Evolutionary conservation across 2,888 invertebrate species (phyloP).

Genomic region (Polyommatus icarus): DNA sequence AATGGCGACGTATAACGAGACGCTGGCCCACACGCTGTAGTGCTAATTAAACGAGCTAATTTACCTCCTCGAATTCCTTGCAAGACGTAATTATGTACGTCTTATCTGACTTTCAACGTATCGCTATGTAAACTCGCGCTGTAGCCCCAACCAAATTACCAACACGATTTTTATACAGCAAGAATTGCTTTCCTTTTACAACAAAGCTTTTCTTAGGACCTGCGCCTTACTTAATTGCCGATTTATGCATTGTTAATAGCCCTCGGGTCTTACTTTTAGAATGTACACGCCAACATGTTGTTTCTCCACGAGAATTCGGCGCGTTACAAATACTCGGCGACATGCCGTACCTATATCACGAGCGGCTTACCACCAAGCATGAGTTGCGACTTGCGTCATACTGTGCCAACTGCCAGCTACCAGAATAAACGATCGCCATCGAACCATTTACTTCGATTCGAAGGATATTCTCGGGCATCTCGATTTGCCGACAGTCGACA

Average conservation of each 20-base stretch:
- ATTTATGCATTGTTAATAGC: not conserved
- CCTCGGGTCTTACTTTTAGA: slow-evolving; percentile 64
- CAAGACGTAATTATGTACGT: not conserved
- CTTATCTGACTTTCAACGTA: not conserved
- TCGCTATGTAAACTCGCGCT: slow-evolving; percentile 3
- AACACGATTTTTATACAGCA: not conserved
- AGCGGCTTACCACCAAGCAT: slow-evolving; percentile 8
- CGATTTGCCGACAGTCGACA: not conserved
- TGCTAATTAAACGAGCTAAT: slow-evolving; percentile 7
- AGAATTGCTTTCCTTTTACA: not conserved
- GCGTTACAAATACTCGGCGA: slow-evolving; percentile 14
- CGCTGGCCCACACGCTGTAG: not conserved
- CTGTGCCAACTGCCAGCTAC: not conserved
- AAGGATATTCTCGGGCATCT: not conserved
- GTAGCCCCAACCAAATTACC: not conserved
- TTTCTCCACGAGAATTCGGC: slow-evolving; percentile 47
- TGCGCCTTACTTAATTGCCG: not conserved
- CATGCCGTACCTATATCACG: slow-evolving; percentile 24
- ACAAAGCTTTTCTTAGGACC: not conserved
- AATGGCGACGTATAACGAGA: slow-evolving; percentile 1
- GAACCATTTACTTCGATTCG: not conserved
- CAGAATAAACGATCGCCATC: not conserved
- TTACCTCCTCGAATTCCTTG: slow-evolving; percentile 13
- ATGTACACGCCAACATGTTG: slow-evolving; percentile 58
- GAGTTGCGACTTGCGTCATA: slow-evolving; percentile 22